A percentile compares a stretch with the other conserved stretches of the same genome.
Evolutionary conservation across 2,888 invertebrate genomes (phyloP).

Genomic region (Oligia strigilis): DNA sequence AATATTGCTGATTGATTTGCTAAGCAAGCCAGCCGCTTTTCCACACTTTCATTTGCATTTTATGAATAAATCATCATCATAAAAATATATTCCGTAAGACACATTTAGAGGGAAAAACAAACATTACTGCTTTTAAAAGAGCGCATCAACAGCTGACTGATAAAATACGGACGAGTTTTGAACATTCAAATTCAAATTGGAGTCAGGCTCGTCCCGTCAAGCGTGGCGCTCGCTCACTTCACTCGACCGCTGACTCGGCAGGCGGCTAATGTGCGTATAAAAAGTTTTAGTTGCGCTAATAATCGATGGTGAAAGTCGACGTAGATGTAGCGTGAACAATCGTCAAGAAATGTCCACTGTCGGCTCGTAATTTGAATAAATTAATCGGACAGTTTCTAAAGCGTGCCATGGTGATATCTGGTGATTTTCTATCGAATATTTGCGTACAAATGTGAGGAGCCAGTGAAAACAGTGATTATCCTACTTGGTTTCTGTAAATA

Average conservation of each 20-base stretch:
- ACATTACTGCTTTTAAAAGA: constrained; percentile 9
- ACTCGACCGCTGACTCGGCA: constrained; percentile 50
- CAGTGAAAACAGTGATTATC: constrained; percentile 41
- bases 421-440: constrained; percentile 65
- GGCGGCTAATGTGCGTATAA: constrained; percentile 60
- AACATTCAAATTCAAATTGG: constrained; percentile 51
- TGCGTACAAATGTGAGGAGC: constrained; percentile 51
- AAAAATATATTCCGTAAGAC: background rate
- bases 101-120: background rate
- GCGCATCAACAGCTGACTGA: constrained; percentile 54
- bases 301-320: constrained; percentile 77
- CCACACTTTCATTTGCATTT: background rate
- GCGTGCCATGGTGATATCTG: constrained; percentile 71
- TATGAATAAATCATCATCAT: constrained; percentile 37
- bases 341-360: constrained; percentile 73
- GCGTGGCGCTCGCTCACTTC: constrained; percentile 53
- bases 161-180: constrained; percentile 33
- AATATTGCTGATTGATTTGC: constrained; percentile 11
- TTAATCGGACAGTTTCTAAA: constrained; percentile 72
- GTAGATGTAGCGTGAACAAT: constrained; percentile 77
- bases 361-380: constrained; percentile 75
- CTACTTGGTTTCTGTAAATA: constrained; percentile 35
- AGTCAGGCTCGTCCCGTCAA: constrained; percentile 43
- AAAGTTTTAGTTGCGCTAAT: constrained; percentile 54
- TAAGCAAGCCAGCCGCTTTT: background rate